phyloP scores from a whole-genome alignment of 1,140 invertebrate genomes.

The Patella vulgata region DNA sequence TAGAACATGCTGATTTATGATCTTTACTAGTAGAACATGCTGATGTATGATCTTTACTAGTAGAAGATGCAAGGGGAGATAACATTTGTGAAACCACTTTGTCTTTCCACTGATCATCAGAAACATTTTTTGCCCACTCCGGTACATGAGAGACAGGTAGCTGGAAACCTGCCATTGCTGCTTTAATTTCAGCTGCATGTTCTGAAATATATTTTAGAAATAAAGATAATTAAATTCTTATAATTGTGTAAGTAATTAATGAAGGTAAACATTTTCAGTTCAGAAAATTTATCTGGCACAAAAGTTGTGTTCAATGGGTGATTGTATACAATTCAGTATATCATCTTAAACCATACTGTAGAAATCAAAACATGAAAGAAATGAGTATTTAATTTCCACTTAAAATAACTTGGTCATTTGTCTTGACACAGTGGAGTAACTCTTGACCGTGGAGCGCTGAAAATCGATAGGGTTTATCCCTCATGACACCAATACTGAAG shows the following conservation, averaged over 20 bases:
- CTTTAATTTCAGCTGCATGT: slow-evolving; percentile 45
- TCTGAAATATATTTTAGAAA: slow-evolving; percentile 34
- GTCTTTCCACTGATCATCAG: slow-evolving; percentile 54
- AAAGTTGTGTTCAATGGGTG: not conserved
- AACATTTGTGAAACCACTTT: slow-evolving; percentile 35
- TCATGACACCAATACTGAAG: no score
- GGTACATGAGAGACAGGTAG: slow-evolving; percentile 49
- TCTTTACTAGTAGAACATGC: no score
- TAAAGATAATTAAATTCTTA: not conserved
- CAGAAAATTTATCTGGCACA: not conserved
- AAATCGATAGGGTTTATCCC: no score
- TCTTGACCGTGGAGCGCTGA: no score
- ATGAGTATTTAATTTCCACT: no score
- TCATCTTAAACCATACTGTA: no score
- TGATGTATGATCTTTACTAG: no score
- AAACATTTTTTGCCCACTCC: slow-evolving; percentile 51
- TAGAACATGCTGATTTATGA: no score
- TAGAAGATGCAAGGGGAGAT: not conserved
- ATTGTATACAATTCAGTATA: not conserved
- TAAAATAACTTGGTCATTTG: no score
- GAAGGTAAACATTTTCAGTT: not conserved
- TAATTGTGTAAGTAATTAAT: not conserved
- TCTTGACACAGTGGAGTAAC: no score
- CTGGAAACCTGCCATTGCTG: slow-evolving; percentile 53
- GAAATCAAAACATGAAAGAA: no score